Conservation (phyloP, 2,113 vertebrate genomes). For the Trichomycterus rosablanca region DNA sequence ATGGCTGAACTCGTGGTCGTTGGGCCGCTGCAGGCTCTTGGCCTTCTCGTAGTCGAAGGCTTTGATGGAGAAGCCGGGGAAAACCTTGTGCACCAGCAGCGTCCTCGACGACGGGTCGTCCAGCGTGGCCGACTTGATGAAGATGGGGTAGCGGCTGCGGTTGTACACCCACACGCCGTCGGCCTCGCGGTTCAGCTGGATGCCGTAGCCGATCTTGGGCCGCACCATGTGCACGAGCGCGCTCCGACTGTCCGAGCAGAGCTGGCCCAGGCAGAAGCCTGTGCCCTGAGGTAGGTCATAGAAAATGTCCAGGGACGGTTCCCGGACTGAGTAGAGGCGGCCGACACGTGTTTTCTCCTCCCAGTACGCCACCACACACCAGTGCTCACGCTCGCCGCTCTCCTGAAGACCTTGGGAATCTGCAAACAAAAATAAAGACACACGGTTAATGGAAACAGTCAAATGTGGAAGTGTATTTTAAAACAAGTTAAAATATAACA, state of each 20-base stretch:
- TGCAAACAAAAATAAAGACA: conserved; percentile 48
- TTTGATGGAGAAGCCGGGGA: conserved; percentile 97
- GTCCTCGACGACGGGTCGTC: conserved; percentile 97
- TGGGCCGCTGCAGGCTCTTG: conserved; percentile 87
- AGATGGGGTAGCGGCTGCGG: conserved; percentile 97
- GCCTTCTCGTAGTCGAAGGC: conserved; percentile 98
- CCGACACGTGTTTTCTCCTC: conserved; percentile 96
- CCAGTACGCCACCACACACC: conserved; percentile 99
- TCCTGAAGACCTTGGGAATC: conserved; percentile 94
- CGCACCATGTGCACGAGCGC: conserved; percentile 95
- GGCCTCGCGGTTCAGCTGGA: conserved; percentile 91
- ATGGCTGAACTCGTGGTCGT: conserved; percentile 96
- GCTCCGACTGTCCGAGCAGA: conserved; percentile 94
- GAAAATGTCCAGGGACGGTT: conserved; percentile 98
- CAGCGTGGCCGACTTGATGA: conserved; percentile 99
- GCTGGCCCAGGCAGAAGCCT: conserved; percentile 97
- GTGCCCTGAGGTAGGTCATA: conserved; percentile 99
- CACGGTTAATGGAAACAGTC: neutral
- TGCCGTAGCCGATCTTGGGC: conserved; percentile 94
- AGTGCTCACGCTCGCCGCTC: conserved; percentile 86
- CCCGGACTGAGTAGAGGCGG: conserved; percentile 96
- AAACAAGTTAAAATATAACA: too few relatives aligned
- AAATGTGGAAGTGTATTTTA: too few relatives aligned
- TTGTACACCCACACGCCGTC: conserved; percentile 99
- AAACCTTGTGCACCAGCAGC: conserved; percentile 96